phyloP scores from a whole-genome alignment of 1,140 invertebrate species.

The Episyrphus balteatus region DNA sequence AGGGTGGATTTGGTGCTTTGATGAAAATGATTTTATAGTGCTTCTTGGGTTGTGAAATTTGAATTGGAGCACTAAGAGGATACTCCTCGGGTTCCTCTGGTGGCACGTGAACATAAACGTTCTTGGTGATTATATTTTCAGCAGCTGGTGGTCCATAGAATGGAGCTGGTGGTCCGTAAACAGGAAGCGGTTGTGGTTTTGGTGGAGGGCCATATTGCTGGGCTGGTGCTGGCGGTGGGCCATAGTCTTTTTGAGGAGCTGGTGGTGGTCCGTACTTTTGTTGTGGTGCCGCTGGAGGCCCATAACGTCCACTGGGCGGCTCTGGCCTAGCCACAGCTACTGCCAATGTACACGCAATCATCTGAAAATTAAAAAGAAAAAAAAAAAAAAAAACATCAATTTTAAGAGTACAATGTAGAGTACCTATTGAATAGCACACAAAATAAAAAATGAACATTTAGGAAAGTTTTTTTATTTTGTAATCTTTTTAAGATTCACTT shows the following conservation, averaged over 20 bases:
- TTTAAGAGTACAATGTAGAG: no score
- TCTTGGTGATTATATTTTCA: slow-evolving; percentile 50
- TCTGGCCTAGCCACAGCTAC: slow-evolving; percentile 27
- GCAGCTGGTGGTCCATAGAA: slow-evolving; percentile 29
- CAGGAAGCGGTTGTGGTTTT: slow-evolving; percentile 19
- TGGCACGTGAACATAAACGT: slow-evolving; percentile 64
- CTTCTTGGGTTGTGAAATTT: slow-evolving; percentile 48
- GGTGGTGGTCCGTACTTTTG: background rate
- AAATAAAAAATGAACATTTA: no score
- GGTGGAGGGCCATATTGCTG: slow-evolving; percentile 8
- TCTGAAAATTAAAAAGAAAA: no score
- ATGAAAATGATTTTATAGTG: slow-evolving; percentile 84
- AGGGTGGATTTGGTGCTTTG: slow-evolving; percentile 65
- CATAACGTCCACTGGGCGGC: slow-evolving; percentile 26
- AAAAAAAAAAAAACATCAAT: no score
- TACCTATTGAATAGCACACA: no score
- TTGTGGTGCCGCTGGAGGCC: slow-evolving; percentile 18
- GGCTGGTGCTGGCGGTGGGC: slow-evolving; percentile 19
- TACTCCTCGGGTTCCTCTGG: slow-evolving; percentile 51
- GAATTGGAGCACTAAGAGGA: slow-evolving; percentile 21
- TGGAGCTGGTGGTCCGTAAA: slow-evolving; percentile 26
- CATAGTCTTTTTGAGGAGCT: slow-evolving; percentile 28
- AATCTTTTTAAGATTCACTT: no score
- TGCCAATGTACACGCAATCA: slow-evolving; percentile 15
- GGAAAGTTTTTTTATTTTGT: no score